Evolutionary conservation across 2,113 vertebrate species (phyloP), one percentile per base, ranked within the genome.

Genomic region (Myrmophylax atrothorax): DNA sequence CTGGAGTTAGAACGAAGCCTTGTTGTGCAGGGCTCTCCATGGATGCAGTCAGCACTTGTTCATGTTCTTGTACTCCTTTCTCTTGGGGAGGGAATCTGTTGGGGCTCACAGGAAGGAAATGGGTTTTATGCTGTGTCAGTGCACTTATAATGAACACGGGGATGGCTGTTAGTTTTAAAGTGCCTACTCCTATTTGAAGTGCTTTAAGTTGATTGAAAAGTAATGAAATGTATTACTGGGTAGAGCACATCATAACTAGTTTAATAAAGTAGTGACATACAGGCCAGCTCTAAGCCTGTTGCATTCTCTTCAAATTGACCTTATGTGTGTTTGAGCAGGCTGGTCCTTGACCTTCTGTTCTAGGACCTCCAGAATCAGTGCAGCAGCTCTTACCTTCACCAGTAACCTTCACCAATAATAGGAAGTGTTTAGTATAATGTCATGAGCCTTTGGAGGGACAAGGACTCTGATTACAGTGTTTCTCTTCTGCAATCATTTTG

Each of bases 141-240:
- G 79, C 56, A 42, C 81, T 94, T 92, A 29, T 14, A 70, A 76
- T 67, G 52, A 69, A 74, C 14, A 14, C 12, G 20, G 38, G 44
- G 53, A 14, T 78, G 62, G 68, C n/a, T 79, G 10, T 96, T 92
- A 72, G 53, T 69, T 83, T 81, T 94, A 12, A 83, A 92, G 82
- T 94, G 79, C n/a, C 63, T 66, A 2, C 40, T 78, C 84, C 56
- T 74, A 40, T 56, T 37, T 76, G 78, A 90, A 89, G 87, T 84
- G 50, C 14, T 46, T 80, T 62, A 81, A 84, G 37, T 76, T 91
- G 78, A 38, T 89, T 81, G 91, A 77, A 89, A 72, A 55, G 37
- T 81, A 83, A 84, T 94, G 84, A 93, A 96, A 90, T 47, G 17
- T 94, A 67, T 93, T 95, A 77, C 69, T 70, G 59, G 46, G 38